Conservation (phyloP, 2,888 invertebrate species). For the Mechanitis mazaeus region DNA sequence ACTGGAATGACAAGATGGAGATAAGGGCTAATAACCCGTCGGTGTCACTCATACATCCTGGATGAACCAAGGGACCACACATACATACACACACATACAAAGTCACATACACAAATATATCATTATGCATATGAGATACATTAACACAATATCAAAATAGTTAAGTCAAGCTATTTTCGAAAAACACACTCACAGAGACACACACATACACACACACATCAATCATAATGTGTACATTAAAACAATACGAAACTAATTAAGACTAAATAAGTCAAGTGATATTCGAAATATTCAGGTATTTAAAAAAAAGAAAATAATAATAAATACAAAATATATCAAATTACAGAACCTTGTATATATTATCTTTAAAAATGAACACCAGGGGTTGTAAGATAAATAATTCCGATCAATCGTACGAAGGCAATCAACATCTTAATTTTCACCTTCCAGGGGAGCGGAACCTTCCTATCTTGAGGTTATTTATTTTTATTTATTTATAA, state of each 20-base stretch:
- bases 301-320: neutral
- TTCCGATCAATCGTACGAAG: constrained; percentile 42
- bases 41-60: constrained; percentile 28
- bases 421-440: constrained; percentile 45
- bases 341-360: neutral
- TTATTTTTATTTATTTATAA: constrained; percentile 7
- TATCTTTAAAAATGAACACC: neutral
- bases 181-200: too few species aligned
- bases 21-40: constrained; percentile 59
- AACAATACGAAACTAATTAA: too few species aligned
- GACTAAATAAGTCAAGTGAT: too few species aligned
- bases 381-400: constrained; percentile 40
- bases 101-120: too few species aligned
- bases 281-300: too few species aligned
- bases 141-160: neutral
- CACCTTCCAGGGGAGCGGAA: constrained; percentile 33
- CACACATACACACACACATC: too few species aligned
- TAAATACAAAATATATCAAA: neutral
- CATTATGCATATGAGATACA: neutral
- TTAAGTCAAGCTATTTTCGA: too few species aligned
- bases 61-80: neutral
- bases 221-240: too few species aligned
- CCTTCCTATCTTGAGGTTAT: constrained; percentile 13
- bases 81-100: neutral
- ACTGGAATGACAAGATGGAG: constrained; percentile 62